phyloP scores from a whole-genome alignment of 2,797 vertebrate genomes.

The Ptychadena robeensis region DNA sequence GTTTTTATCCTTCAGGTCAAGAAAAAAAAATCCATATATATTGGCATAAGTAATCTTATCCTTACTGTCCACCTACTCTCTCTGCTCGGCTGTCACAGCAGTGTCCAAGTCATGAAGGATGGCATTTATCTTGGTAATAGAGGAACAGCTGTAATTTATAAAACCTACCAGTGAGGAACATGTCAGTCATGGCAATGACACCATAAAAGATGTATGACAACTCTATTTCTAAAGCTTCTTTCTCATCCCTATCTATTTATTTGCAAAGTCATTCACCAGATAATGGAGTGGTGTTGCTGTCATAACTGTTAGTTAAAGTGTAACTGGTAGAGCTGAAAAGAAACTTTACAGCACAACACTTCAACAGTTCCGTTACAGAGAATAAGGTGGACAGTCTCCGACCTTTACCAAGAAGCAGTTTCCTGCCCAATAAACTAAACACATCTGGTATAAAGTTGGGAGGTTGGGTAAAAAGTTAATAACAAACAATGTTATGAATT shows the following conservation, averaged over 20 bases:
- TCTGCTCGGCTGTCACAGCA: slow-evolving; percentile 30
- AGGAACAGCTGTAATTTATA: slow-evolving; percentile 53
- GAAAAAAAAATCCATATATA: slow-evolving; percentile 16
- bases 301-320: slow-evolving; percentile 11
- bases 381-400: too few relatives aligned
- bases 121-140: slow-evolving; percentile 51
- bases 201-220: slow-evolving; percentile 57
- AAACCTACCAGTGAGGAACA: slow-evolving; percentile 52
- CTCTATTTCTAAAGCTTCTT: slow-evolving; percentile 50
- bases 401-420: too few relatives aligned
- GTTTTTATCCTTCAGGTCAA: neutral
- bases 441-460: too few relatives aligned
- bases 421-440: too few relatives aligned
- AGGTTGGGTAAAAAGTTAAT: too few relatives aligned
- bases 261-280: slow-evolving; percentile 52
- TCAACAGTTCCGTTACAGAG: too few relatives aligned
- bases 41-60: slow-evolving; percentile 48
- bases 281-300: slow-evolving; percentile 44
- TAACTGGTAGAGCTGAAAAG: neutral
- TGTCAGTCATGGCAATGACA: slow-evolving; percentile 57
- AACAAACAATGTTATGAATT: too few relatives aligned
- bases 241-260: slow-evolving; percentile 47
- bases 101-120: slow-evolving; percentile 46
- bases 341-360: neutral
- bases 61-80: slow-evolving; percentile 42